Conservation (phyloP, 2,113 vertebrate genomes). For the Pipra filicauda region DNA sequence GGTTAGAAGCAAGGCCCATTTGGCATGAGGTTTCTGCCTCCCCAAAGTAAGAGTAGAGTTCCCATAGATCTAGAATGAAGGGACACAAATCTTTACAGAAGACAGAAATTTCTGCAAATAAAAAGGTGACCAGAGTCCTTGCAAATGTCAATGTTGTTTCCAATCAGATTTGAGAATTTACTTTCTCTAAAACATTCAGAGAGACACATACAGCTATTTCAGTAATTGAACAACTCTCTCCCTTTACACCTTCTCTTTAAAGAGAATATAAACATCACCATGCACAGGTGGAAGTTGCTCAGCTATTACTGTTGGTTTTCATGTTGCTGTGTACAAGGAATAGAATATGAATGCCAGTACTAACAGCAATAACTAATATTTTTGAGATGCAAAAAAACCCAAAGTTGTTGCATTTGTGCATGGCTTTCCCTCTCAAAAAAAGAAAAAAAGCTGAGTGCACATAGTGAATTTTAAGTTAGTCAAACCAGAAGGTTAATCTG, state of each 20-base stretch:
- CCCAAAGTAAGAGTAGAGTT: neutral
- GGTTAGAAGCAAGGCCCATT: neutral
- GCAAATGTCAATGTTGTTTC: neutral
- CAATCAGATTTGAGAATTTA: neutral
- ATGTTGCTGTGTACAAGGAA: neutral
- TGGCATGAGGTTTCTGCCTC: neutral
- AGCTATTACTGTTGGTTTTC: neutral
- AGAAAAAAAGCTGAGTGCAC: neutral
- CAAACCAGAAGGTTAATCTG: neutral
- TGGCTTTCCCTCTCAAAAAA: neutral
- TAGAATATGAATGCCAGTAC: neutral
- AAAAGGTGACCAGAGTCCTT: neutral
- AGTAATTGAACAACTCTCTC: neutral
- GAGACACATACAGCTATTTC: neutral
- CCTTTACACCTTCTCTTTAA: neutral
- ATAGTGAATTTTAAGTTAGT: neutral
- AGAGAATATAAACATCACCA: neutral
- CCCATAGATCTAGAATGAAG: neutral
- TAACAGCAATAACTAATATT: neutral
- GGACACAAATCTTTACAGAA: neutral
- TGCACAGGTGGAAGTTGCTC: neutral
- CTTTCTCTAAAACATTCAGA: neutral
- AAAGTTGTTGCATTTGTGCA: neutral
- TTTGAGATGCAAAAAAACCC: neutral
- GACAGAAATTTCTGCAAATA: neutral